phyloP scores from a whole-genome alignment of 2,888 invertebrate genomes.

The Acronicta leporina region DNA sequence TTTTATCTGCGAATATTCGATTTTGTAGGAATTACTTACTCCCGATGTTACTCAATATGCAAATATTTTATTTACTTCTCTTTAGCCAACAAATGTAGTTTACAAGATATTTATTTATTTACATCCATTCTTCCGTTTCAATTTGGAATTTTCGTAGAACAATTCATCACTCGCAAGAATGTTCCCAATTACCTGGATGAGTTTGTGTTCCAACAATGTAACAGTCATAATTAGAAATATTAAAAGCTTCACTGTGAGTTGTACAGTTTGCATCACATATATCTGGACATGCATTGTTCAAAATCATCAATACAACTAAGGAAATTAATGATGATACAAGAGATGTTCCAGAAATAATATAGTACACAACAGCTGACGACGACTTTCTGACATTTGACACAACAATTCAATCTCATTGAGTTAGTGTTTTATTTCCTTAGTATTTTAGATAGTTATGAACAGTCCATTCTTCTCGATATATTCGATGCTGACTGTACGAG shows the following conservation, averaged over 20 bases:
- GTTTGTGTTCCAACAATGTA: conserved; percentile 67
- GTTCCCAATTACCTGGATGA: conserved; percentile 61
- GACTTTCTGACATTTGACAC: too few species aligned
- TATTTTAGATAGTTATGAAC: too few species aligned
- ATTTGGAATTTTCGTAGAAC: conserved; percentile 37
- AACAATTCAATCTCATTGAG: too few species aligned
- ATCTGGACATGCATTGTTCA: too few species aligned
- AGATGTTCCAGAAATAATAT: too few species aligned
- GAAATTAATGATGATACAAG: too few species aligned
- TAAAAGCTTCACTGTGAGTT: conserved; percentile 60
- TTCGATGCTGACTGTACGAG: conserved; percentile 1
- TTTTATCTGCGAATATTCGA: conserved; percentile 18
- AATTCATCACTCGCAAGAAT: conserved; percentile 63
- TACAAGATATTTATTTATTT: conserved; percentile 52
- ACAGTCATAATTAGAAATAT: conserved; percentile 69
- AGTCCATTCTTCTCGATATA: too few species aligned
- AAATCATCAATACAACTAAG: too few species aligned
- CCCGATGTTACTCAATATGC: conserved; percentile 19
- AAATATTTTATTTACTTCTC: conserved; percentile 12
- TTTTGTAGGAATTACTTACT: conserved; percentile 11
- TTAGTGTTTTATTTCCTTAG: too few species aligned
- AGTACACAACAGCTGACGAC: too few species aligned
- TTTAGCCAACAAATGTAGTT: conserved; percentile 29
- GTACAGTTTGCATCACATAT: neutral
- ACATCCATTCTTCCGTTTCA: conserved; percentile 51